Evolutionary conservation across 2,113 vertebrate species (phyloP).

Genomic region (Petroica traversi): DNA sequence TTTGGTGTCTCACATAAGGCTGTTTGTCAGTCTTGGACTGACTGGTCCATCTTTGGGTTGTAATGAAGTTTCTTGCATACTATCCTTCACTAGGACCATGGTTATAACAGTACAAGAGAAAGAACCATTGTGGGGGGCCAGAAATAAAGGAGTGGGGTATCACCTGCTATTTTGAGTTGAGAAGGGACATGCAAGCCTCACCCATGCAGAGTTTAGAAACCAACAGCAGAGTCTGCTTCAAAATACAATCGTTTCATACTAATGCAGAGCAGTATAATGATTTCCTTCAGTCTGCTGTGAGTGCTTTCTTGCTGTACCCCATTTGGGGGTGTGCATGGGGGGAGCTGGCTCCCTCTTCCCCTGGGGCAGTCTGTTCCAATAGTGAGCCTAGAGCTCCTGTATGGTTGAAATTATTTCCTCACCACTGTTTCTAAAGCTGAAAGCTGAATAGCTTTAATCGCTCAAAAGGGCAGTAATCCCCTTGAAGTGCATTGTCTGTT

Average conservation of each 20-base stretch:
- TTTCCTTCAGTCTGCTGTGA: not conserved
- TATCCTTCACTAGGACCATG: not conserved
- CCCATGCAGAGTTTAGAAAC: not conserved
- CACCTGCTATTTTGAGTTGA: not conserved
- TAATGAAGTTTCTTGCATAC: not conserved
- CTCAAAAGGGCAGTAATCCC: conserved; percentile 39
- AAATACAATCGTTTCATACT: not conserved
- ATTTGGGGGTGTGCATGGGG: not conserved
- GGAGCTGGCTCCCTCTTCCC: not conserved
- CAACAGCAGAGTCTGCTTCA: not conserved
- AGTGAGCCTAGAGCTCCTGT: conserved; percentile 5
- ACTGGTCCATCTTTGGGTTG: not conserved
- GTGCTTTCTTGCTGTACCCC: not conserved
- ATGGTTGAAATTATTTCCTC: conserved; percentile 42
- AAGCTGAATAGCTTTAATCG: conserved; percentile 51
- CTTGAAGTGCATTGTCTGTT: conserved; percentile 29
- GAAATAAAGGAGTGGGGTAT: not conserved
- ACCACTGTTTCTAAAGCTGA: conserved; percentile 47
- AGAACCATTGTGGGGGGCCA: not conserved
- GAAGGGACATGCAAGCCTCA: not conserved
- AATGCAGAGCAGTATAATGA: conserved; percentile 9
- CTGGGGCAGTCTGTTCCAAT: conserved; percentile 30
- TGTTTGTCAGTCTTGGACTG: not conserved
- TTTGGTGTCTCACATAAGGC: not conserved
- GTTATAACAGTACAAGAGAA: not conserved